Evolutionary conservation across 2,888 invertebrate genomes (phyloP).

Genomic region (Chymomyza procnemis): DNA sequence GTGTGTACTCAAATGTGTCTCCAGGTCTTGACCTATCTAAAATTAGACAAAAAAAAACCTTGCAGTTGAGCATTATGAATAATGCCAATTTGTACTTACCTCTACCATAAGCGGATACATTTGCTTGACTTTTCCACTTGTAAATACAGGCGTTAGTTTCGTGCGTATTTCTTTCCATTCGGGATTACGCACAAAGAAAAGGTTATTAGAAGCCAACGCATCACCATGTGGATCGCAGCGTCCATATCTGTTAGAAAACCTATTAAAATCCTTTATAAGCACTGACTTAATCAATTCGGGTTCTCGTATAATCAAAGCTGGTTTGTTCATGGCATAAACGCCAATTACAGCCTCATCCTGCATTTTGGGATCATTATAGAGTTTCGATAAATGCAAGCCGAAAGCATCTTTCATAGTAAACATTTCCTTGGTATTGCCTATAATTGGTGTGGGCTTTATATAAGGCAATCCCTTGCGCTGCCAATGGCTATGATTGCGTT

Average conservation of each 20-base stretch:
- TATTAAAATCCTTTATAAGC: slow-evolving; percentile 79
- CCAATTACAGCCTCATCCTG: slow-evolving; percentile 74
- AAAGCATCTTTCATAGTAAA: slow-evolving; percentile 66
- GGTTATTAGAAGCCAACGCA: slow-evolving; percentile 75
- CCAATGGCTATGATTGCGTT: slow-evolving; percentile 72
- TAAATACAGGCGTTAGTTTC: slow-evolving; percentile 79
- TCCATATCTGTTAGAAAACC: slow-evolving; percentile 74
- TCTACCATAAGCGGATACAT: slow-evolving; percentile 76
- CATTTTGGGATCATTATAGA: slow-evolving; percentile 72
- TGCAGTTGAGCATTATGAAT: too few relatives aligned
- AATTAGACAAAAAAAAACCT: too few relatives aligned
- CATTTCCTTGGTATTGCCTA: slow-evolving; percentile 78
- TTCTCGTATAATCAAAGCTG: slow-evolving; percentile 78
- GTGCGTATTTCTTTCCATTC: slow-evolving; percentile 78
- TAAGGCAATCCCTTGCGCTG: slow-evolving; percentile 75
- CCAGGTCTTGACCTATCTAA: slow-evolving; percentile 67
- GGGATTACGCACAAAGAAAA: slow-evolving; percentile 78
- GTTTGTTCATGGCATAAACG: slow-evolving; percentile 78
- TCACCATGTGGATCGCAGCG: slow-evolving; percentile 74
- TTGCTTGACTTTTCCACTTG: slow-evolving; percentile 77
- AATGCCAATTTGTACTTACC: slow-evolving; percentile 36
- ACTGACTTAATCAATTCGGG: slow-evolving; percentile 79
- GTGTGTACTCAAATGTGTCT: slow-evolving; percentile 44
- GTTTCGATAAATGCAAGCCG: slow-evolving; percentile 72
- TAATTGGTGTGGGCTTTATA: slow-evolving; percentile 75